Evolutionary conservation across 2,113 vertebrate genomes (phyloP).

Genomic region (Fregetta grallaria): DNA sequence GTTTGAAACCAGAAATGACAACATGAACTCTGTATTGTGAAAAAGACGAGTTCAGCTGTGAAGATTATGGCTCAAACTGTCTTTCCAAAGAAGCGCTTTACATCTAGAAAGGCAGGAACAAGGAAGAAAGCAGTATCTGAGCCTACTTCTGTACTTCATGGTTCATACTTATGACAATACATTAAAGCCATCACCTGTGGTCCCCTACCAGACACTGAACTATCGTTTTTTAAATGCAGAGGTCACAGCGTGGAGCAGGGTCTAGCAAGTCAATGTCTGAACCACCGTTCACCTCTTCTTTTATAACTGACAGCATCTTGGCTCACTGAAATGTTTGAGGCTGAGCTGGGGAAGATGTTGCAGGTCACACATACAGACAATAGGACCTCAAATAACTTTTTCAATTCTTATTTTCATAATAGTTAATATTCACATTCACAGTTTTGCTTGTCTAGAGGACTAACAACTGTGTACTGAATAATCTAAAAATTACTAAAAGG

Average conservation of each 20-base stretch:
- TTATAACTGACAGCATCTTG: neutral
- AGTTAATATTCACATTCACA: neutral
- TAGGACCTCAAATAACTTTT: neutral
- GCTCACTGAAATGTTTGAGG: constrained; percentile 23
- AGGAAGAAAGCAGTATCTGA: neutral
- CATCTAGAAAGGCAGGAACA: neutral
- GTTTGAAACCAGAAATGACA: neutral
- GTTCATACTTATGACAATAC: neutral
- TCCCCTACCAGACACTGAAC: constrained; percentile 31
- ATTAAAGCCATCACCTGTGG: constrained; percentile 21
- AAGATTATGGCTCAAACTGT: neutral
- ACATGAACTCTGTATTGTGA: neutral
- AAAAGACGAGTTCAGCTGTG: neutral
- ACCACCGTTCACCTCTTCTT: neutral
- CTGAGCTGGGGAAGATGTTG: constrained; percentile 11
- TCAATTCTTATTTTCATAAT: neutral
- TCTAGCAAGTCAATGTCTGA: constrained; percentile 12
- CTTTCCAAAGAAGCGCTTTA: neutral
- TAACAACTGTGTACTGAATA: neutral
- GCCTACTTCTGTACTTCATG: neutral
- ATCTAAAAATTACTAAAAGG: neutral
- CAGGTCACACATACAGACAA: constrained; percentile 11
- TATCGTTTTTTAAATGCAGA: neutral
- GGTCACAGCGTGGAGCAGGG: neutral
- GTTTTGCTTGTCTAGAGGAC: neutral